Base-by-base conservation (phyloP, 2,888 invertebrate genomes). In the Campaea margaritaria region DNA sequence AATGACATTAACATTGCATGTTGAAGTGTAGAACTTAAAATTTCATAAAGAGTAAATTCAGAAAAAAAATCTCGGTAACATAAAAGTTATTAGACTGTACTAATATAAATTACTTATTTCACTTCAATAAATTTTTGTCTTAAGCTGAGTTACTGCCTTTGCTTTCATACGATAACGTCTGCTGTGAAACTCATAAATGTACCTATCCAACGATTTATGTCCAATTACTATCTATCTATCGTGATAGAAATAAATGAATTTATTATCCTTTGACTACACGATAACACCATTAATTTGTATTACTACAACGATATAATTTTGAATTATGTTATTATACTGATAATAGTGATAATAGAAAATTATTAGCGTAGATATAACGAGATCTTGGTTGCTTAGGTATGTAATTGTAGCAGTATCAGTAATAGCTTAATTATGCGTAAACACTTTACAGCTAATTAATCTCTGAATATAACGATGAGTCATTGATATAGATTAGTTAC, bases 141-240 rank as follows among this genome's bases (percentile, higher is more conserved):
- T 9, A 31, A 31, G 16, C 16, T 46, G 46, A 34, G 34, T 34
- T 46, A 46, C 46, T 36, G 34, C 34, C 7, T 28, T 2, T 21
- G 16, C 21, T n/a, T 14, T 21, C 7, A 11, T 44, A 52, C 21
- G 44, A 27, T 27, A 36, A 11, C n/a, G 13, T 38, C 14, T 39
- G 15, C 21, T n/a, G 38, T 48, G 54, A 47, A 62, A 59, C 64
- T 70, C 76, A 75, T 80, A 79, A 81, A 82, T 80, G 79, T 73
- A n/a, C n/a, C n/a, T n/a, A 73, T 66, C 56, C 31, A 31, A 64
- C 64, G 76, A 83, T 82, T 81, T 82, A 83, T 78, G 70, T 72
- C 75, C 81, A 76, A 81, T 81, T 81, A 77, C 76, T 69, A 68
- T 69, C 70, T 74, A 75, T 73, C 71, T 74, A 73, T 73, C 69